Conservation (phyloP, 2,113 vertebrate genomes). For the Myotis yumanensis region DNA sequence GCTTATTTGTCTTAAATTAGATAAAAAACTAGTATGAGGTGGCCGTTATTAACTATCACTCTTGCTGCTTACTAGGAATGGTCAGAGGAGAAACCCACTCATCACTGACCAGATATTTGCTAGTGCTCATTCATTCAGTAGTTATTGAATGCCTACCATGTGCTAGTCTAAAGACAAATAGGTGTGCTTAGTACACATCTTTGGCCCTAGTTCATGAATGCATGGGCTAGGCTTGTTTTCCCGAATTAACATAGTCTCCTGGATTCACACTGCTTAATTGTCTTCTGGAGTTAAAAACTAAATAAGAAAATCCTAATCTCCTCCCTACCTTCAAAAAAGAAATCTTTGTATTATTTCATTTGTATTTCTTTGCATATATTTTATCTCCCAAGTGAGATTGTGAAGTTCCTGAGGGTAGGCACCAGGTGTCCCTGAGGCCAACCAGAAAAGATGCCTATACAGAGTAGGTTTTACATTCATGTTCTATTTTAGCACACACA, state of each 20-base stretch:
- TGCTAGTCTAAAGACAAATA: neutral
- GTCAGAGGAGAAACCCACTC: neutral
- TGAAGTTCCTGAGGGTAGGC: neutral
- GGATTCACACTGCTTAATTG: neutral
- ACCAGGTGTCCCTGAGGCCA: neutral
- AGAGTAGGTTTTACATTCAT: neutral
- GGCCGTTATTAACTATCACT: neutral
- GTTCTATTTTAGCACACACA: neutral
- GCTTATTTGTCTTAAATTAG: neutral
- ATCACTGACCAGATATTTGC: neutral
- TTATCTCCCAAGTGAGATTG: neutral
- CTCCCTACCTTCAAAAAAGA: neutral
- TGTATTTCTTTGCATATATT: neutral
- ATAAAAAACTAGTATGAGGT: neutral
- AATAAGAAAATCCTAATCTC: neutral
- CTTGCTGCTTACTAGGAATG: neutral
- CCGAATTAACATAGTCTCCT: neutral
- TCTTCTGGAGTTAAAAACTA: neutral
- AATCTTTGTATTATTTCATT: neutral
- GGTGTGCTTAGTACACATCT: neutral
- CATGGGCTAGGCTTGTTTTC: neutral
- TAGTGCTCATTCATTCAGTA: neutral
- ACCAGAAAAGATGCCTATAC: neutral
- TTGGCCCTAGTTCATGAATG: neutral
- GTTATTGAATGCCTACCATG: neutral